A percentile compares a stretch with the other conserved stretches of the same genome.
phyloP scores from a whole-genome alignment of 2,113 vertebrate genomes.

The Zapornia atra region DNA sequence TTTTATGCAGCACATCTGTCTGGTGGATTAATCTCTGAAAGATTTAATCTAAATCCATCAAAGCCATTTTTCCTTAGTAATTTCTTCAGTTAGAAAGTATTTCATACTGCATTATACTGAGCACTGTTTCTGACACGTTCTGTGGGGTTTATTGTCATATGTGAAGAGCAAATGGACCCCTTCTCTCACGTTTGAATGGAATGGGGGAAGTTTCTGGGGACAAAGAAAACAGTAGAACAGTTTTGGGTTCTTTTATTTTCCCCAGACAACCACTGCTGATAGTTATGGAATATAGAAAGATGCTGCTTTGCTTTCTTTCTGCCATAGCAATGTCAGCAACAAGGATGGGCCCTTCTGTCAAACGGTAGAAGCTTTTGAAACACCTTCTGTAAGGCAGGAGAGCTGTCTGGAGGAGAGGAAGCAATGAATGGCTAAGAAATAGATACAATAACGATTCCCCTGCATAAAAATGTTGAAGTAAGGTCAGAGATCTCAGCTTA shows the following conservation, averaged over 20 bases:
- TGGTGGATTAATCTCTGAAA: conserved; percentile 18
- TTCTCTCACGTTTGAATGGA: neutral
- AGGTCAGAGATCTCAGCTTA: neutral
- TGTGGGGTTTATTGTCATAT: neutral
- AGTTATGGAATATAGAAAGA: neutral
- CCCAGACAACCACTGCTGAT: neutral
- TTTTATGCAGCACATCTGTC: conserved; percentile 53
- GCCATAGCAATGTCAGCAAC: neutral
- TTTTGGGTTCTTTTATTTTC: neutral
- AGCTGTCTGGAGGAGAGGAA: neutral
- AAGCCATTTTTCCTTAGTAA: conserved; percentile 15
- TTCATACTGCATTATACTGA: neutral
- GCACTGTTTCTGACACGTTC: neutral
- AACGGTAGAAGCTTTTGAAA: neutral
- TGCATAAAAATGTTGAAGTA: neutral
- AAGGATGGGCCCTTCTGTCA: neutral
- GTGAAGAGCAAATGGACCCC: neutral
- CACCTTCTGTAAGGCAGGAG: neutral
- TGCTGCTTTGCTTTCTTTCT: neutral
- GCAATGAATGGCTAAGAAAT: neutral
- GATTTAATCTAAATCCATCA: conserved; percentile 60
- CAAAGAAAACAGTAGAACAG: neutral
- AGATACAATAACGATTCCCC: neutral
- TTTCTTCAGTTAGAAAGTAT: conserved; percentile 28
- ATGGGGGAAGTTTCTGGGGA: neutral